Base-by-base conservation (phyloP, 2,797 vertebrate species). In the Serranus cabrilla region DNA sequence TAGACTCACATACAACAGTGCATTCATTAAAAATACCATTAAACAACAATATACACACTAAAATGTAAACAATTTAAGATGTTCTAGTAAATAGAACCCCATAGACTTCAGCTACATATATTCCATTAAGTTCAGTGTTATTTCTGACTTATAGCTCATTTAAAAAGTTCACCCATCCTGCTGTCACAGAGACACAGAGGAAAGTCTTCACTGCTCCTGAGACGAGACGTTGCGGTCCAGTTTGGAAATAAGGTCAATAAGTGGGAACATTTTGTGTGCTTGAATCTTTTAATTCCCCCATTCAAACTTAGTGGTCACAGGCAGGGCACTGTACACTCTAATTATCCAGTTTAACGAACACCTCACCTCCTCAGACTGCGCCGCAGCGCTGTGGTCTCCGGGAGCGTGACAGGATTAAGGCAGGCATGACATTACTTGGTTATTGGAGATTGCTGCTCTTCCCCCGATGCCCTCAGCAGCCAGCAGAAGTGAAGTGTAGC, bases 371-470 rank as follows among this genome's bases (percentile, higher is more conserved):
- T 74, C 72, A 40, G 34, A 47, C 65, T 49, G 20, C 13, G 67
- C 60, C 66, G 66, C 55, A 71, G 71, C 51, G 74, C 71, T 34
- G 69, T 46, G 56, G 58, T 64, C 72, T 47, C n/a, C 25, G 74
- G 47, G 63, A 80, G 63, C 17, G 5, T 72, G 74, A 80, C 81
- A n/a, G 73, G 61, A 85, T 80, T 62, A 63, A 74, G 58, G 50
- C 80, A 71, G 42, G 56, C 67, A 39, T 84, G 73, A 87, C 68
- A 75, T 83, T 81, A 65, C 67, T 74, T 39, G 23, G 39, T 74
- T 80, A 60, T 23, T 59, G 18, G 69, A 68, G 55, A 46, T 62
- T 45, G 20, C 75, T 65, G 49, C 73, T 82, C 78, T 66, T 65
- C 59, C 78, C 45, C 23, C 11, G 31, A 40, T 62, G 54, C 64